Base-by-base conservation (phyloP, 2,113 vertebrate genomes). In the Percina caprodes region DNA sequence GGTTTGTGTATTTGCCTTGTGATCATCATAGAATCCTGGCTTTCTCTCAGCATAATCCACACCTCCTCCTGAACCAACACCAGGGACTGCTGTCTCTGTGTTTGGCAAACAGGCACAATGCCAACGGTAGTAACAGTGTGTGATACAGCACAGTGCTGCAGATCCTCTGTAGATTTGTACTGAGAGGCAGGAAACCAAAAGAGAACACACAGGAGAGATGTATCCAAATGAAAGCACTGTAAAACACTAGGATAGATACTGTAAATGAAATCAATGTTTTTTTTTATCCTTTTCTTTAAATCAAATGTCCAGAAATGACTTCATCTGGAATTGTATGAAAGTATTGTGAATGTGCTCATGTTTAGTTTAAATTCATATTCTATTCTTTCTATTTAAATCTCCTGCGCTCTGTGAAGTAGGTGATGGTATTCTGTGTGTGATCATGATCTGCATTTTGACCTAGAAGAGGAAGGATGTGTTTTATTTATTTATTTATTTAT, bases 1-100 rank as follows among this genome's bases (percentile, higher is more conserved):
- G 19, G 45, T 49, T 61, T 33, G 77, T 79, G 73, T 79, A 49
- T 84, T 81, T 77, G 60, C 55, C 56, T 69, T 71, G 68, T 80
- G 80, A 84, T 78, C 69, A 82, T 9, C 84, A 83, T 48, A 81
- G 51, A 63, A 71, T 45, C 15, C 54, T 59, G 55, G 23, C 68
- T 79, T 30, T 69, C 60, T 79, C 77, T 77, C 52, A 79, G 66
- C 55, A 79, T 69, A 45, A 68, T 45, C 67, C 59, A 79, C 80
- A 82, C 67, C 85, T 83, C 67, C 54, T 79, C 58, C 67, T 63
- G 46, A 59, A 60, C 61, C 52, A 77, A 80, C 78, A 75, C 71
- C 18, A 68, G 61, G 76, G 76, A 81, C 74, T 78, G 58, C 70
- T 86, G 79, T 69, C 39, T 70, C 74, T 62, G 65, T 58, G 46